Evolutionary conservation across 2,797 vertebrate species (phyloP).

Genomic region (Tympanoctomys barrerae): DNA sequence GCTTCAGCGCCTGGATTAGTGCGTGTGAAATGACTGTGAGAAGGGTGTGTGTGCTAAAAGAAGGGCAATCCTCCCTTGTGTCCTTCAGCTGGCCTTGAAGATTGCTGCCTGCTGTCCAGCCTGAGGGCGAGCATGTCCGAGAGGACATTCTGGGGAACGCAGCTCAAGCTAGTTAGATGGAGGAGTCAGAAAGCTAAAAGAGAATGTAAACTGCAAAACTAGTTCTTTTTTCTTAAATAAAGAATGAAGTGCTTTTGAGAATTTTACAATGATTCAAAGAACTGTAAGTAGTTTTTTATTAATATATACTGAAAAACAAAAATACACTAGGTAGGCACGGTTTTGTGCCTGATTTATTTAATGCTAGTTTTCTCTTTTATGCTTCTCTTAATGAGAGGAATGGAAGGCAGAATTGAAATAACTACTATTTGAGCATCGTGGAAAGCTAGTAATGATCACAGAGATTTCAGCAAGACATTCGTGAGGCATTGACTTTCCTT

Average conservation of each 20-base stretch:
- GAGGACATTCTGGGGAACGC: neutral
- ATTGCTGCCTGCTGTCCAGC: neutral
- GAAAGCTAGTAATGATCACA: neutral
- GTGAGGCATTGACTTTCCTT: neutral
- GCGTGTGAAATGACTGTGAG: neutral
- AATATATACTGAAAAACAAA: neutral
- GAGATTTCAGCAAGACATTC: neutral
- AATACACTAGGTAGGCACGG: neutral
- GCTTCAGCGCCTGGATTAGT: neutral
- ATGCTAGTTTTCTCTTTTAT: neutral
- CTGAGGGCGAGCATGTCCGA: neutral
- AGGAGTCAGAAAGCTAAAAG: neutral
- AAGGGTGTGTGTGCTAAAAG: neutral
- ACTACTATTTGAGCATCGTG: neutral
- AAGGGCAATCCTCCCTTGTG: neutral
- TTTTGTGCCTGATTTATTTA: neutral
- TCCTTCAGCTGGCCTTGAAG: neutral
- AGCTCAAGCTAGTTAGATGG: neutral
- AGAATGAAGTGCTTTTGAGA: neutral
- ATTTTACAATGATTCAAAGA: neutral
- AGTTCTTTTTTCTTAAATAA: neutral
- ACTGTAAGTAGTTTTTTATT: neutral
- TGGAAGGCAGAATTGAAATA: constrained; percentile 23
- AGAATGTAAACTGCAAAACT: neutral
- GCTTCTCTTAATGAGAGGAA: neutral